Conservation (phyloP, 2,888 invertebrate species). For the Odiellus spinosus region DNA sequence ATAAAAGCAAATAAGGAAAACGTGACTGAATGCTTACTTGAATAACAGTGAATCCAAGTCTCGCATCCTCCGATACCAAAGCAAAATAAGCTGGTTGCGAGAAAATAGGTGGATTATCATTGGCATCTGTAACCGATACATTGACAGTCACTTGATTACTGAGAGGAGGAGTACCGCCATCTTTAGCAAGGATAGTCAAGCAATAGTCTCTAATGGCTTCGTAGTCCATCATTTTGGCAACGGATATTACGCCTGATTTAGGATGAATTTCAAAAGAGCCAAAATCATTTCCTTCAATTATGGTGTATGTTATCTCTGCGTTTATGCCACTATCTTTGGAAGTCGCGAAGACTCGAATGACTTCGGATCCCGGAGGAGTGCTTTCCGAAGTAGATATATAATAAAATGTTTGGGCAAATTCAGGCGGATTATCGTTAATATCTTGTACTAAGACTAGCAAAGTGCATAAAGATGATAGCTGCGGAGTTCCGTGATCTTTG, state of each 20-base stretch:
- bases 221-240: constrained; percentile 67
- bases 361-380: constrained; percentile 57
- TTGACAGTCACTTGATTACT: constrained; percentile 75
- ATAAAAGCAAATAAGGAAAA: not conserved
- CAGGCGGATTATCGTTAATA: constrained; percentile 88
- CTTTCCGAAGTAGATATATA: constrained; percentile 56
- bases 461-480: constrained; percentile 47
- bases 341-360: constrained; percentile 71
- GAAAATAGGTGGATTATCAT: constrained; percentile 74
- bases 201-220: constrained; percentile 72
- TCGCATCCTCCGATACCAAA: constrained; percentile 60
- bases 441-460: constrained; percentile 71
- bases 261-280: constrained; percentile 63
- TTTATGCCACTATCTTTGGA: constrained; percentile 83
- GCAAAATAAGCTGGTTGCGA: constrained; percentile 56
- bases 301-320: constrained; percentile 74
- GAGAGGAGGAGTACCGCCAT: constrained; percentile 73
- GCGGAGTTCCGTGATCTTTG: constrained; percentile 62
- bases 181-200: constrained; percentile 73
- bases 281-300: constrained; percentile 74
- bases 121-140: constrained; percentile 65
- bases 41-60: constrained; percentile 37
- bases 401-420: constrained; percentile 68
- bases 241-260: constrained; percentile 46
- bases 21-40: no score